Percentiles rank a stretch among this genome's conserved stretches.
Evolutionary conservation across 2,888 invertebrate genomes (phyloP).

Genomic region (Lucinisca nassula): DNA sequence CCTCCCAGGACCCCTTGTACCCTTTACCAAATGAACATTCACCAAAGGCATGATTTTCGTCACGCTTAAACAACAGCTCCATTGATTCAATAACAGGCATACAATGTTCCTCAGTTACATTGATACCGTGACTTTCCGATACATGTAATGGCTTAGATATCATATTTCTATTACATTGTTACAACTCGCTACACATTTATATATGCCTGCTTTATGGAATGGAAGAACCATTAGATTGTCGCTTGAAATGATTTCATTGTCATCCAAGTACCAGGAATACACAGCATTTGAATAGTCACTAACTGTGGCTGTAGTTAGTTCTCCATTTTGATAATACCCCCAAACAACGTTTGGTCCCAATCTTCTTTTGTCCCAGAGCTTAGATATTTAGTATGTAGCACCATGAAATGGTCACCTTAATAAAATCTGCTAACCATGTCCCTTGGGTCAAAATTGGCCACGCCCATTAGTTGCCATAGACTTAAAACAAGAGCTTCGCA

Average conservation of each 20-base stretch:
- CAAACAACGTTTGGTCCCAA: not conserved
- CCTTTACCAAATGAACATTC: not conserved
- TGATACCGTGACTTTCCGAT: not conserved
- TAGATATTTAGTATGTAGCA: no score
- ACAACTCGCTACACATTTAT: not conserved
- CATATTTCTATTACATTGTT: not conserved
- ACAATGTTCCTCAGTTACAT: not conserved
- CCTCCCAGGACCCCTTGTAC: not conserved
- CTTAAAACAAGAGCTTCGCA: no score
- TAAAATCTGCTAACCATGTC: no score
- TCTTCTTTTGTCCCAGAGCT: no score
- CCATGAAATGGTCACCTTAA: no score
- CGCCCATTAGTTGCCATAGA: no score
- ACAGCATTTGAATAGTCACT: not conserved
- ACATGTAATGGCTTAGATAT: not conserved
- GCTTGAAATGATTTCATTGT: not conserved
- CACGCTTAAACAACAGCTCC: not conserved
- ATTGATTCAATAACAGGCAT: not conserved
- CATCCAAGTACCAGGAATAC: not conserved
- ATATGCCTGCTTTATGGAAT: not conserved
- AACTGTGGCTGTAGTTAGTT: not conserved
- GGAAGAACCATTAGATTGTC: not conserved
- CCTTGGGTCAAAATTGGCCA: no score
- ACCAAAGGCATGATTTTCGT: not conserved
- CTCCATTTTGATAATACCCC: not conserved